Evolutionary conservation across 23 tunicate species (phyloP), one percentile per base, ranked within the genome.

Genomic region (Styela clava): DNA sequence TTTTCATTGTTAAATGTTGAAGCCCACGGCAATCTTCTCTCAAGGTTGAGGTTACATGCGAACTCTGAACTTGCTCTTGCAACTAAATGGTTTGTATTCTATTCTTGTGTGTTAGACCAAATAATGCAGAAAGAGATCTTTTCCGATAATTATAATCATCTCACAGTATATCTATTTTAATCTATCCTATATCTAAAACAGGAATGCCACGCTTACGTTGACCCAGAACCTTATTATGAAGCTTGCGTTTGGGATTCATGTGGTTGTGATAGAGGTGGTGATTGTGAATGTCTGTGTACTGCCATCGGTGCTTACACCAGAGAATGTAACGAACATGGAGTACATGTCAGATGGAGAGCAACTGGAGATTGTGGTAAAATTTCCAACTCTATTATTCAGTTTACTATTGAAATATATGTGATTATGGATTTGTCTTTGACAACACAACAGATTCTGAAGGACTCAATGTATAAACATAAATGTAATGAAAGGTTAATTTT

Each of bases 221-320:
- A 87, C 65, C 90, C 90, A 5, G 89, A 87, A 63, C 93, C 98
- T 2, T 93, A 80, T 78, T 93, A 93, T 35, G 80, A 87, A 77
- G 79, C 88, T 21, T 93, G 98, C 62, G 23, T 93, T 77, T 93
- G 98, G 98, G 98, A 93, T 72, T 87, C 98, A 62, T 93, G 98
- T 52, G 98, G 98, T 22, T 93, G 98, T 36, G 98, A 93, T 83
- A 64, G 98, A 51, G 98, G 98, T 27, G 98, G 98, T 32, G 98
- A 93, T 51, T 93, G 98, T 85, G 98, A 93, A 86, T 93, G 98
- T 78, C 56, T 85, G 76, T 93, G 98, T 70, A 93, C 98, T 37
- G 98, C 98, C 24, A 74, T 93, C 30, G 89, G 89, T 18, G 98
- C 98, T 34, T 93, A 93, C 79, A 78, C 80, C 16, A 69, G 98